phyloP scores from a whole-genome alignment of 2,113 vertebrate species.

The Callorhinus ursinus region DNA sequence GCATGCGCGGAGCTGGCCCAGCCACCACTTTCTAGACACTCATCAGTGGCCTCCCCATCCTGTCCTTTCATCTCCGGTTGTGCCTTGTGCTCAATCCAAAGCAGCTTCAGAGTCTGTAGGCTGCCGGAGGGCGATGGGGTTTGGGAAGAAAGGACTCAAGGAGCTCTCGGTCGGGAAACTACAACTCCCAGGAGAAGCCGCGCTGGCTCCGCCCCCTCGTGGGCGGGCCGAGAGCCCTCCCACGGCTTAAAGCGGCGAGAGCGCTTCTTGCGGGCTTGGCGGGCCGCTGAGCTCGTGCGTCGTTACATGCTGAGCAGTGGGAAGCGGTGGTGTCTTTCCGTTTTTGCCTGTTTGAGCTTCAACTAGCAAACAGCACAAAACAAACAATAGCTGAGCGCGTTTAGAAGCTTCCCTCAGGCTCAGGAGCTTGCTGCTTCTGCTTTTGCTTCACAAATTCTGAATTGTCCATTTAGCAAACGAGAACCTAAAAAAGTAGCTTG shows the following conservation, averaged over 20 bases:
- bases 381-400: background rate
- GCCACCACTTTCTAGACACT: background rate
- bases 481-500: background rate
- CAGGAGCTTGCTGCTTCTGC: background rate
- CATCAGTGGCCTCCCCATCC: background rate
- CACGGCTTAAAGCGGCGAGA: constrained; percentile 69
- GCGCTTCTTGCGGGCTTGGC: accelerated
- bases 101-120: background rate
- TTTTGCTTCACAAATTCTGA: background rate
- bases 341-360: background rate
- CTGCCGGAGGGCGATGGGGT: accelerated
- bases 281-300: accelerated
- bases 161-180: background rate
- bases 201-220: background rate
- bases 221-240: background rate
- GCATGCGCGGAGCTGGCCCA: background rate
- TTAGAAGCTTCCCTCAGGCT: background rate
- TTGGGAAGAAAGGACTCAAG: accelerated
- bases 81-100: background rate
- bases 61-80: background rate
- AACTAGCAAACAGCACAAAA: background rate
- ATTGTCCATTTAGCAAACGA: background rate
- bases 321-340: accelerated
- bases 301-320: accelerated
- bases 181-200: constrained; percentile 55